These are phyloP conservation scores for Corythoichthys haematopterus DNA, from an alignment of 2,113 vertebrate species.

Conservation along the genomic window DNA sequence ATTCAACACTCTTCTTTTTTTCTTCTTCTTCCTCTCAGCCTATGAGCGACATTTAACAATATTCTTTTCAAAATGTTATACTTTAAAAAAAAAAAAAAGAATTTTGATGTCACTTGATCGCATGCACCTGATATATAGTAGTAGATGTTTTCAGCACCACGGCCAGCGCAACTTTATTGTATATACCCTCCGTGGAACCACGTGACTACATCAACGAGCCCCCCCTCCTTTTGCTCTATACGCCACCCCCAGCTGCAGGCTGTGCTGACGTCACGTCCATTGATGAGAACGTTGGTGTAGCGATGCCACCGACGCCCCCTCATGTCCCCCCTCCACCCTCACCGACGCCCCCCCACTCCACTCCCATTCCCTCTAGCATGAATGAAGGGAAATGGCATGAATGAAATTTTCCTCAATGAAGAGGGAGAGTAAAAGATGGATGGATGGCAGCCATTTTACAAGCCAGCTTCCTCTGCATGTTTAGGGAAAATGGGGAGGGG, in stretches of 20 bases:
- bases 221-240: conserved; percentile 9
- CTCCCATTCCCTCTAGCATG: conserved; percentile 63
- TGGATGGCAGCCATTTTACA: conserved; percentile 53
- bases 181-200: conserved; percentile 69
- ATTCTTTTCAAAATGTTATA: not conserved
- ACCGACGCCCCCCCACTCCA: not conserved
- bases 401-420: conserved; percentile 79
- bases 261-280: conserved; percentile 78
- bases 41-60: conserved; percentile 48
- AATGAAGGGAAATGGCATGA: conserved; percentile 81
- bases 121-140: conserved; percentile 52
- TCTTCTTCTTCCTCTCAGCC: conserved; percentile 38
- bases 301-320: conserved; percentile 61
- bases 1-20: conserved; percentile 22
- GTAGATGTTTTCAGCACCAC: conserved; percentile 74
- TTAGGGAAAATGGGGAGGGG: not conserved
- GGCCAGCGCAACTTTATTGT: conserved; percentile 77
- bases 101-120: conserved; percentile 34
- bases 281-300: conserved; percentile 80
- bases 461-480: conserved; percentile 7
- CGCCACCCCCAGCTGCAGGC: conserved; percentile 55
- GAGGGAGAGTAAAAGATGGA: conserved; percentile 47
- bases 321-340: not conserved
- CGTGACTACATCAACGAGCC: conserved; percentile 53
- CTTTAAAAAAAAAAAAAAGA: conserved; percentile 1